Percentiles rank a stretch among this genome's conserved stretches.
phyloP scores from a whole-genome alignment of 2,113 vertebrate genomes.

The Lathamus discolor region DNA sequence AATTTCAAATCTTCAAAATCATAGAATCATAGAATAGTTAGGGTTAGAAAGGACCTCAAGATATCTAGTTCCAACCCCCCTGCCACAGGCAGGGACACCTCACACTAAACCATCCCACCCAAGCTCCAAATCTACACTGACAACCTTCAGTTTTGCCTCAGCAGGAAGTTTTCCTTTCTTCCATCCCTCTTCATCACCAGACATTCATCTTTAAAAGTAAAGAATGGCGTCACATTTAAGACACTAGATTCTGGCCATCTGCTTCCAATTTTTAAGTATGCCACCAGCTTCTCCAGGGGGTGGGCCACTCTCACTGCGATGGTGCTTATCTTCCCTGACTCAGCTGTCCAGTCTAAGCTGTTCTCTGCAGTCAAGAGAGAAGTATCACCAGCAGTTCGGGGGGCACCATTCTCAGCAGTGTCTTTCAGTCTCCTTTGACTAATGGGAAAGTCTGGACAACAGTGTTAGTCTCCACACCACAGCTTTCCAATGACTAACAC shows the following conservation, averaged over 20 bases:
- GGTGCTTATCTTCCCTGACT: not conserved
- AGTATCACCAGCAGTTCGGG: not conserved
- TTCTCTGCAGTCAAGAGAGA: not conserved
- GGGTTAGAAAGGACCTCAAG: too few relatives aligned
- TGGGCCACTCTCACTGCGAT: not conserved
- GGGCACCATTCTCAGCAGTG: not conserved
- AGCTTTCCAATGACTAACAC: not conserved
- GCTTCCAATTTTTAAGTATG: not conserved
- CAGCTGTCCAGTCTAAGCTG: not conserved
- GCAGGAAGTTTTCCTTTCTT: not conserved
- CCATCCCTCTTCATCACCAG: not conserved
- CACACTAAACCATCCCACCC: too few relatives aligned
- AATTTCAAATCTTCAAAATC: constrained; percentile 2
- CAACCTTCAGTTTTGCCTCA: not conserved
- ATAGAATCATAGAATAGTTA: too few relatives aligned
- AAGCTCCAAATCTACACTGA: not conserved
- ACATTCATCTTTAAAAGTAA: not conserved
- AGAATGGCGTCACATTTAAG: not conserved
- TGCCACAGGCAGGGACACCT: too few relatives aligned
- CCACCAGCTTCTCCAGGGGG: not conserved
- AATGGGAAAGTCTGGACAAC: not conserved
- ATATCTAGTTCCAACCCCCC: too few relatives aligned
- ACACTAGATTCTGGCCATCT: not conserved
- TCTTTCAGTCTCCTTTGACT: not conserved
- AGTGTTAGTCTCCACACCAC: not conserved